Evolutionary conservation across 2,888 invertebrate species (phyloP), one percentile per base, ranked within the genome.

Genomic region (Timandra comae): DNA sequence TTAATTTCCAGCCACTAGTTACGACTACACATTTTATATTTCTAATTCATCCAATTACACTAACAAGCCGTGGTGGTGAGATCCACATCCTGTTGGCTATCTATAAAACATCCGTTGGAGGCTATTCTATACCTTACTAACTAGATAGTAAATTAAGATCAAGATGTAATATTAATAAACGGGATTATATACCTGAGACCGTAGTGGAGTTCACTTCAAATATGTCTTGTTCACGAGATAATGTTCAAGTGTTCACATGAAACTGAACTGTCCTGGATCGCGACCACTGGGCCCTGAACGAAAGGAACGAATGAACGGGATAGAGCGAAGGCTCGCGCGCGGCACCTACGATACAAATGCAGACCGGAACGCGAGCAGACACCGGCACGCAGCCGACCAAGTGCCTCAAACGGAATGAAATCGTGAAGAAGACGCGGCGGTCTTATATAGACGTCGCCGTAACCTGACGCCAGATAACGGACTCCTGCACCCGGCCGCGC

Each of bases 401-500:
- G 65, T 77, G 81, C 72, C 77, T 75, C 70, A 77, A 79, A 81
- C 85, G 73, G 76, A 85, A 85, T 85, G 85, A 85, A 85, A 85
- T 82, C 72, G 73, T 84, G 71, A 81, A 81, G 84, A 84, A 81
- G 82, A 79, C 75, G 77, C 78, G 74, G 58, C 79, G 74, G 78
- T 73, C 85, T 85, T 85, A 73, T 85, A 85, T 85, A 85, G 85
- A 85, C 85, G 74, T 76, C 71, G 75, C 73, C 77, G 80, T 82
- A 85, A 85, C 85, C 84, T 85, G 85, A 81, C 85, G 81, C 80
- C 78, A 80, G 73, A 85, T 85, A 85, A 85, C 85, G 85, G 85
- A 63, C 74, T 75, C 65, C 61, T 52, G 55, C 60, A 60, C 61
- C 57, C 66, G 51, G 54, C 43, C 31, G 45, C 50, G 62, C 56